These are phyloP conservation scores for Aphodius sticticus DNA, from an alignment of 2,888 invertebrate species.

Conservation along the genomic window DNA sequence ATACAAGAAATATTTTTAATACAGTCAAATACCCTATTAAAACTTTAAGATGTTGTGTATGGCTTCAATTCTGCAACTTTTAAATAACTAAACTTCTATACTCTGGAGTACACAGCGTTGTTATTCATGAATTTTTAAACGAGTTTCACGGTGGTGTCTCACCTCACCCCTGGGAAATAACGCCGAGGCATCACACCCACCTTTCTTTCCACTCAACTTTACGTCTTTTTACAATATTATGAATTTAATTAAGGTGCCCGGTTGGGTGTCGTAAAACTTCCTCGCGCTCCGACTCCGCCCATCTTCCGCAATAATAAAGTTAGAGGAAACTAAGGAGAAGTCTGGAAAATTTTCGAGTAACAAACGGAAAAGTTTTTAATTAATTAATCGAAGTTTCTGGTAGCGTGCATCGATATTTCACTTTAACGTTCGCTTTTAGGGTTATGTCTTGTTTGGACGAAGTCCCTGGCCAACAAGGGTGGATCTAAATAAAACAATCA, in stretches of 20 bases:
- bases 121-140: conserved; percentile 52
- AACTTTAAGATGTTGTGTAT: too few species aligned
- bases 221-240: conserved; percentile 47
- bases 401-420: neutral
- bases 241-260: conserved; percentile 50
- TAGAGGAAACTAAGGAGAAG: neutral
- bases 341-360: neutral
- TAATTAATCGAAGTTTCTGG: conserved; percentile 18
- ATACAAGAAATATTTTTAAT: too few species aligned
- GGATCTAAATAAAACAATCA: conserved; percentile 9
- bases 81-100: neutral
- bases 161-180: conserved; percentile 48
- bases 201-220: conserved; percentile 30
- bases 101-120: conserved; percentile 14
- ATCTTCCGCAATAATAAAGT: conserved; percentile 11
- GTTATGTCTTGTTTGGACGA: neutral
- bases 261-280: conserved; percentile 32
- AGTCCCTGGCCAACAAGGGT: neutral
- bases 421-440: neutral
- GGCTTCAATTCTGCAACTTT: neutral
- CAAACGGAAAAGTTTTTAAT: conserved; percentile 14
- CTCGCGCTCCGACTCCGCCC: neutral
- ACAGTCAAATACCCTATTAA: too few species aligned
- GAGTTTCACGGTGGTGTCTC: conserved; percentile 47
- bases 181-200: conserved; percentile 31